A percentile compares a stretch with the other conserved stretches of the same genome.
Conservation (phyloP, 2,113 vertebrate species). For the Corydoras sp. region DNA sequence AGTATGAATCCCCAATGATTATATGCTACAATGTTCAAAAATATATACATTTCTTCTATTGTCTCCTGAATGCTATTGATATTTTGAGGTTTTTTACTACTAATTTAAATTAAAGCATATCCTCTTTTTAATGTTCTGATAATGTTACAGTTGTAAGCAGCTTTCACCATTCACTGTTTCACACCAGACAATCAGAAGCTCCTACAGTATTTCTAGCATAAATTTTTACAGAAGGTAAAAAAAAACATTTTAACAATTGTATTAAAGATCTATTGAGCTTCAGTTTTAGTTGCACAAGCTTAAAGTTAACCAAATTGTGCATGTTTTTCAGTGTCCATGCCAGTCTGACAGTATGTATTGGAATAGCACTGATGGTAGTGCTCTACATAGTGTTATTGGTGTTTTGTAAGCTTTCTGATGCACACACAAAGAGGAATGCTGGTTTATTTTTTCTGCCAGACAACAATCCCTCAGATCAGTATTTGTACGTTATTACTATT, state of each 20-base stretch:
- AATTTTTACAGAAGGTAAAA: too few species aligned
- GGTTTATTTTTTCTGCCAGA: constrained; percentile 63
- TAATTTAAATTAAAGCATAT: background rate
- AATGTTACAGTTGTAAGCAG: constrained; percentile 59
- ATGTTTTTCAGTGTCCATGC: constrained; percentile 50
- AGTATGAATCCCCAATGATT: too few species aligned
- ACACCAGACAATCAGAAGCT: constrained; percentile 51
- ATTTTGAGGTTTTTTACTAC: too few species aligned
- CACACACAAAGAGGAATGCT: constrained; percentile 35
- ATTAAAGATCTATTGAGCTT: too few species aligned
- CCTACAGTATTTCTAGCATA: constrained; percentile 39
- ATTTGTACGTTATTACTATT: constrained; percentile 66
- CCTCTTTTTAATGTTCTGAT: background rate
- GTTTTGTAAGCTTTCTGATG: constrained; percentile 51
- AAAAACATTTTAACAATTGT: too few species aligned
- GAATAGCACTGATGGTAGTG: constrained; percentile 48
- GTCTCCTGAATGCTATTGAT: too few species aligned
- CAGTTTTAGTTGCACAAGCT: too few species aligned
- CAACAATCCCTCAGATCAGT: constrained; percentile 46
- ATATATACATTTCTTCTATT: too few species aligned
- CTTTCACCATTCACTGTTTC: constrained; percentile 57
- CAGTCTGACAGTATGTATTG: constrained; percentile 54
- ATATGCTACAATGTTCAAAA: too few species aligned
- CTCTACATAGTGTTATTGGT: constrained; percentile 51
- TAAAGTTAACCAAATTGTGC: too few species aligned